These are phyloP conservation scores for Palloptera scutellata DNA, from an alignment of 2,888 invertebrate genomes.

Conservation along the genomic window DNA sequence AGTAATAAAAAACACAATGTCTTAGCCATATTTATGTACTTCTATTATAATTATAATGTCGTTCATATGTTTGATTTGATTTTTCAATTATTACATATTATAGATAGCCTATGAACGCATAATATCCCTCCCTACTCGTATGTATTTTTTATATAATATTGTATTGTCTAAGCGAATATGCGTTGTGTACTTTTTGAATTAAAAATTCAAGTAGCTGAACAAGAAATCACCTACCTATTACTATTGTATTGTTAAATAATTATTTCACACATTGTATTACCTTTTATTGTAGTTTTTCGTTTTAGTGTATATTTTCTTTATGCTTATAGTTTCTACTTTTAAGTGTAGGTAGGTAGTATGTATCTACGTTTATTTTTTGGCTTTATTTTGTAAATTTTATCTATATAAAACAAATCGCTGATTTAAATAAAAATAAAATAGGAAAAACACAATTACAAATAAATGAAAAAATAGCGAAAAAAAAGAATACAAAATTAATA, in stretches of 20 bases:
- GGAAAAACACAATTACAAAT: constrained; percentile 1
- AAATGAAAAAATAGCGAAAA: constrained; percentile 9
- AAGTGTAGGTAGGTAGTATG: no score
- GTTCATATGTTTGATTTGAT: no score
- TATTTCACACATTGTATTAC: no score
- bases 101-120: no score
- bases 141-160: no score
- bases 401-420: constrained; percentile 7
- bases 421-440: constrained; percentile 8
- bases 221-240: background rate
- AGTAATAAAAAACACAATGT: no score
- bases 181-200: constrained; percentile 5
- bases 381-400: constrained; percentile 17
- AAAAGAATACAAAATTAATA: constrained; percentile 10
- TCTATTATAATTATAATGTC: no score
- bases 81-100: no score
- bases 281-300: constrained; percentile 8
- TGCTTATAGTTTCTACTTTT: constrained; percentile 18
- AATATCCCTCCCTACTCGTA: no score
- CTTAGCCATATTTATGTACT: no score
- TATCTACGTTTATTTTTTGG: constrained; percentile 27
- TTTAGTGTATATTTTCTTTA: constrained; percentile 9
- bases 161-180: no score
- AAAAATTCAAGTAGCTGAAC: background rate
- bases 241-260: no score